Evolutionary conservation across 2,797 vertebrate species (phyloP), one percentile per base, ranked within the genome.

Genomic region (Chanos chanos): DNA sequence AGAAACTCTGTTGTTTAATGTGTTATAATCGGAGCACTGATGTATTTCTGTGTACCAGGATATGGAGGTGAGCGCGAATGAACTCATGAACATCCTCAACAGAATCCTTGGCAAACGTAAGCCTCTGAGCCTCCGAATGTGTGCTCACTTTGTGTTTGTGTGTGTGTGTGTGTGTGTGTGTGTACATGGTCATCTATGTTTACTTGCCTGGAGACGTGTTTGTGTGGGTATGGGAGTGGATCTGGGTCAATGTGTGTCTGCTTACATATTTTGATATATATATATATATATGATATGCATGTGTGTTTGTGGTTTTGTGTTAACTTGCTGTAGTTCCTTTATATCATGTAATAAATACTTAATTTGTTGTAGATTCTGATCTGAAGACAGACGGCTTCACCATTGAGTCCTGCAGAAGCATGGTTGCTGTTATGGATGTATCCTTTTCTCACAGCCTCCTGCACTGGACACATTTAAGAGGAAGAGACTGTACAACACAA

Each of bases 351-450:
- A n/a, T n/a, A n/a, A n/a, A n/a, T n/a, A n/a, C n/a, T n/a, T n/a
- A n/a, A n/a, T n/a, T n/a, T n/a, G 3, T 76, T 81, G 53, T 64
- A 97, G 94, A 89, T 70, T 81, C 63, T 3, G 92, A 96, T 43
- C 68, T 99, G 81, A 92, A 90, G 81, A 92, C 93, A 0, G 91
- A 93, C 0, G 93, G 94, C 8, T 99, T 99, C 80, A 93, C 83
- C 76, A 89, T 99, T 3, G 96, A 99, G 76, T 93, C 92, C 0
- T 97, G 95, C 84, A 89, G 95, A 48, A 97, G 95, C 83, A 98
- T 99, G 83, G 94, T 99, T 4, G 92, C 96, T 0, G 90, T 98
- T 74, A 97, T 99, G 97, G 96, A 99, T 81, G 94, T 96, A 96
- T 94, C 94, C 90, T 93, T 76, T 50, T 33, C 7, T 51, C 4